These are phyloP conservation scores for Meleagris gallopavo DNA, from an alignment of 2,113 vertebrate species.

Conservation along the genomic window DNA sequence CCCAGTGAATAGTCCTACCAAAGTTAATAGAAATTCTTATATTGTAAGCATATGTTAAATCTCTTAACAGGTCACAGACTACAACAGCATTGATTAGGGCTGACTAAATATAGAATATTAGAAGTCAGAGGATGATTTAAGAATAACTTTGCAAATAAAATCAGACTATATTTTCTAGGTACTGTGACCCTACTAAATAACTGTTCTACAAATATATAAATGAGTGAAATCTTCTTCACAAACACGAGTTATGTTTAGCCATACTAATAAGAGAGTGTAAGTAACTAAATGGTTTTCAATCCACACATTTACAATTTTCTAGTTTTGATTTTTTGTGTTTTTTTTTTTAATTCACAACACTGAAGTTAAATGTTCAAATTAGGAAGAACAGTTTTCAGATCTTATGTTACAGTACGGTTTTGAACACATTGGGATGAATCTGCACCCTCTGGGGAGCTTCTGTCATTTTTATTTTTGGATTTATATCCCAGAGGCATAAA, in stretches of 20 bases:
- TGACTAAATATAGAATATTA: background rate
- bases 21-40: background rate
- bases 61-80: background rate
- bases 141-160: background rate
- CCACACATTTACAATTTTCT: background rate
- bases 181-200: background rate
- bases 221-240: background rate
- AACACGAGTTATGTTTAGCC: background rate
- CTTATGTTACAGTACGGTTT: background rate
- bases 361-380: background rate
- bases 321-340: background rate
- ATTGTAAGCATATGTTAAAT: background rate
- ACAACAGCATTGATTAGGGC: background rate
- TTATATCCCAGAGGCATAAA: background rate
- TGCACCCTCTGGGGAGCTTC: background rate
- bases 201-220: background rate
- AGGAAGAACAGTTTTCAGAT: background rate
- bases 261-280: background rate
- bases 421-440: background rate
- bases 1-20: background rate
- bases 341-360: background rate
- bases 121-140: background rate
- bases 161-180: background rate
- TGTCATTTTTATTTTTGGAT: background rate
- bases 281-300: background rate